Percentiles rank a stretch among this genome's conserved stretches.
phyloP scores from a whole-genome alignment of 2,797 vertebrate species.

The Ispidina picta region DNA sequence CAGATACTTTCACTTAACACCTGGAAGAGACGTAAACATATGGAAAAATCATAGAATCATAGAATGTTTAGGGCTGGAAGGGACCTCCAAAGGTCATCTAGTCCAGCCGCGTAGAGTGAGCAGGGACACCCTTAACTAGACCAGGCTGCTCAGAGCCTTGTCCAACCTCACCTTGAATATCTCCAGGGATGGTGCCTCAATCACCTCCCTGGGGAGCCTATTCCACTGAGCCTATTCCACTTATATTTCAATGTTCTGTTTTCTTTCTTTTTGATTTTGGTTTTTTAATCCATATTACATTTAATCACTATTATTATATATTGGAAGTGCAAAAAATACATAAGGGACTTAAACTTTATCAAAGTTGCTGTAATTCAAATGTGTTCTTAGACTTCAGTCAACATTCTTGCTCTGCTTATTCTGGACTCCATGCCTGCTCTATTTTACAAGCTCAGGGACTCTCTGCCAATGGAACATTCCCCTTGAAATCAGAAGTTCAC shows the following conservation, averaged over 20 bases:
- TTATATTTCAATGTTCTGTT: not conserved
- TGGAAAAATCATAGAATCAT: not conserved
- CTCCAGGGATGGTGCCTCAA: too few species aligned
- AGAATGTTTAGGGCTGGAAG: too few species aligned
- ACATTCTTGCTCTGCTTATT: conserved; percentile 53
- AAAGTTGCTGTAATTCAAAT: conserved; percentile 24
- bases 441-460: conserved; percentile 42
- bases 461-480: not conserved
- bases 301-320: conserved; percentile 3
- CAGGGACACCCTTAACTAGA: too few species aligned
- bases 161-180: too few species aligned
- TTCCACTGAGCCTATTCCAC: too few species aligned
- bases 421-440: conserved; percentile 12
- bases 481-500: conserved; percentile 31
- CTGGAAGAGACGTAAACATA: not conserved
- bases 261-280: not conserved
- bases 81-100: too few species aligned
- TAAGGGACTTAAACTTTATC: conserved; percentile 2
- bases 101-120: too few species aligned
- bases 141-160: too few species aligned
- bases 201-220: too few species aligned
- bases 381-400: conserved; percentile 26
- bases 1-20: not conserved
- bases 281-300: conserved; percentile 9
- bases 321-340: conserved; percentile 38